These are phyloP conservation scores for Eueides isabella DNA, from an alignment of 1,140 invertebrate species.

Conservation along the genomic window DNA sequence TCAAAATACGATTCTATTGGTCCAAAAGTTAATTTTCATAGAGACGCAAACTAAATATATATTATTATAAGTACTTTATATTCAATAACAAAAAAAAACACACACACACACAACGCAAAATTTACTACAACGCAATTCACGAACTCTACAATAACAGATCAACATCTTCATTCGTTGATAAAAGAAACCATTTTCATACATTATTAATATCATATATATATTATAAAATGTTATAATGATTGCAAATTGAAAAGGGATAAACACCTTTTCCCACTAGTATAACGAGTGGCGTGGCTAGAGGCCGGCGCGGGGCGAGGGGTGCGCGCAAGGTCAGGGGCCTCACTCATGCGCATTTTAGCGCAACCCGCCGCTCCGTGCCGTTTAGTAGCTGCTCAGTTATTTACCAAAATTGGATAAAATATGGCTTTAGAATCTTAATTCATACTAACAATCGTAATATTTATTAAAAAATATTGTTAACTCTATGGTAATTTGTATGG, in stretches of 20 bases:
- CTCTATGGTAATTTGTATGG: background rate
- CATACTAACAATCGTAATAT: conserved; percentile 15
- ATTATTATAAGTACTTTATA: background rate
- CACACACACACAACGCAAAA: background rate
- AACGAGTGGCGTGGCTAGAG: conserved; percentile 24
- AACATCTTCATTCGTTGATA: no score
- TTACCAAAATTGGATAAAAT: conserved; percentile 34
- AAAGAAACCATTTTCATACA: background rate
- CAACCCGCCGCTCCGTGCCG: conserved; percentile 34
- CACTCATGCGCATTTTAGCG: conserved; percentile 41
- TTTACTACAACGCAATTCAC: conserved; percentile 5
- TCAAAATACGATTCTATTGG: background rate
- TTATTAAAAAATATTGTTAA: background rate
- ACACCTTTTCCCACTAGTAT: conserved; percentile 31
- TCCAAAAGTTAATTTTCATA: background rate
- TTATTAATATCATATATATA: background rate
- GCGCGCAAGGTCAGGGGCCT: conserved; percentile 65
- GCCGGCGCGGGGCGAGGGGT: conserved; percentile 17
- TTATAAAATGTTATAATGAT: conserved; percentile 7
- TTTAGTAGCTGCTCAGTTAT: conserved; percentile 27
- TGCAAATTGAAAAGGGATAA: conserved; percentile 33
- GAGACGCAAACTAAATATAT: background rate
- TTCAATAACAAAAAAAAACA: background rate
- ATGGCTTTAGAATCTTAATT: conserved; percentile 33
- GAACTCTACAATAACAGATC: background rate